Percentiles rank a stretch among this genome's conserved stretches.
These are phyloP conservation scores for Anagrus nilaparvatae DNA, from an alignment of 1,140 invertebrate genomes.

Conservation along the genomic window DNA sequence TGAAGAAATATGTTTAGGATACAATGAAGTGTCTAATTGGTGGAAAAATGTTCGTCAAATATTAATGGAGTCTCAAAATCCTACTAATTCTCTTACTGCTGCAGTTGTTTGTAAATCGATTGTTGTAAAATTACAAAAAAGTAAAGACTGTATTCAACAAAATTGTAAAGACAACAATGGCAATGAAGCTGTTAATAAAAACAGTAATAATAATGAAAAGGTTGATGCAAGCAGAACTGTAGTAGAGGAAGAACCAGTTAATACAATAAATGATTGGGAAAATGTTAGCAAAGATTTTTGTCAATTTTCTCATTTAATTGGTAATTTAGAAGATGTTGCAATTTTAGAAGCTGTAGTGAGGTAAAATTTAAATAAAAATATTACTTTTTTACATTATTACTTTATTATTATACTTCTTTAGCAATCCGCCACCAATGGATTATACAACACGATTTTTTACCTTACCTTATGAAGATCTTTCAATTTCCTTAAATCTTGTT, in stretches of 20 bases:
- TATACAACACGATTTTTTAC: conserved; percentile 32
- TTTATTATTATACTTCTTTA: conserved; percentile 28
- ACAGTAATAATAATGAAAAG: conserved; percentile 8
- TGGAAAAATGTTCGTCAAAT: conserved; percentile 63
- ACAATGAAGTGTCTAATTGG: conserved; percentile 60
- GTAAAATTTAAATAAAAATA: conserved; percentile 37
- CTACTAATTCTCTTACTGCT: conserved; percentile 60
- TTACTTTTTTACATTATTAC: conserved; percentile 13
- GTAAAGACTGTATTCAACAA: conserved; percentile 29
- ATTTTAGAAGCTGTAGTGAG: conserved; percentile 60
- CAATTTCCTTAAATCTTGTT: conserved; percentile 63
- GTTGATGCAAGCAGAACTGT: conserved; percentile 7
- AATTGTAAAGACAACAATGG: conserved; percentile 23
- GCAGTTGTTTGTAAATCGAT: conserved; percentile 67
- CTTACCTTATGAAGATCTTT: conserved; percentile 48
- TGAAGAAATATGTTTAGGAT: conserved; percentile 42
- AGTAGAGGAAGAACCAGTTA: conserved; percentile 42
- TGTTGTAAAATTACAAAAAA: conserved; percentile 43
- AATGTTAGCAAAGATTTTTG: conserved; percentile 73
- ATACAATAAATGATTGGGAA: conserved; percentile 59
- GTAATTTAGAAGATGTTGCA: conserved; percentile 81
- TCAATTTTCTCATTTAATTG: conserved; percentile 74
- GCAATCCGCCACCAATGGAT: conserved; percentile 24
- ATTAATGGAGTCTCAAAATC: conserved; percentile 57
- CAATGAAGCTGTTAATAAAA: conserved; percentile 15